These are phyloP conservation scores for Nephila pilipes DNA, from an alignment of 1,140 invertebrate genomes.

Conservation along the genomic window DNA sequence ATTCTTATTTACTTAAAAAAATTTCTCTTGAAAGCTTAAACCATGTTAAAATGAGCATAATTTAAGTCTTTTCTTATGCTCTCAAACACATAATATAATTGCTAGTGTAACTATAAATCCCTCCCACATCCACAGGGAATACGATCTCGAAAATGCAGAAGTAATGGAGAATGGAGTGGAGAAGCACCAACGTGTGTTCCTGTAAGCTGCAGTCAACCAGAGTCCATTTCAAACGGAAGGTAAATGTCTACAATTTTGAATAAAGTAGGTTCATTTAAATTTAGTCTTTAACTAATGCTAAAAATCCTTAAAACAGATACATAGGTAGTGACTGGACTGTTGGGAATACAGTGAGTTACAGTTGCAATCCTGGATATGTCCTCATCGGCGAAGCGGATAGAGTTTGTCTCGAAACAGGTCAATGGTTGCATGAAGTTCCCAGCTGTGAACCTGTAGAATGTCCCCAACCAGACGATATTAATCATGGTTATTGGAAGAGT, in stretches of 20 bases:
- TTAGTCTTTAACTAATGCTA: not conserved
- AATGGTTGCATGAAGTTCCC: constrained; percentile 80
- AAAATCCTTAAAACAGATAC: constrained; percentile 32
- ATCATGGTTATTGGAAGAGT: constrained; percentile 70
- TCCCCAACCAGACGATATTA: constrained; percentile 58
- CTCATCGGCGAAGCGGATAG: constrained; percentile 80
- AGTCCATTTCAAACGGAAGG: constrained; percentile 78
- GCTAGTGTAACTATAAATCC: not conserved
- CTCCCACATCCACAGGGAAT: constrained; percentile 42
- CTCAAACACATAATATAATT: too few species aligned
- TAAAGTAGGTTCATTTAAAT: not conserved
- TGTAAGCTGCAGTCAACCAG: constrained; percentile 79
- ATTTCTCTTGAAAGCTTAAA: too few species aligned
- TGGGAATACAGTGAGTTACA: constrained; percentile 80
- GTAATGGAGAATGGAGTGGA: constrained; percentile 78
- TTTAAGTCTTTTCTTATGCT: too few species aligned
- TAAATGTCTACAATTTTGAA: constrained; percentile 1
- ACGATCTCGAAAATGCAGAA: constrained; percentile 71
- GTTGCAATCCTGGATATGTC: constrained; percentile 81
- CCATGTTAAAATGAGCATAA: too few species aligned
- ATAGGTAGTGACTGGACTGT: constrained; percentile 78
- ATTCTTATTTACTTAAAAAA: too few species aligned
- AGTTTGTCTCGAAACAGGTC: constrained; percentile 81
- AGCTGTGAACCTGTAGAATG: constrained; percentile 80
- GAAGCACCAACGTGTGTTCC: constrained; percentile 78